A percentile compares a stretch with the other conserved stretches of the same genome.
Evolutionary conservation across 2,888 invertebrate species (phyloP).

Genomic region (Sinhomidia bicolor): DNA sequence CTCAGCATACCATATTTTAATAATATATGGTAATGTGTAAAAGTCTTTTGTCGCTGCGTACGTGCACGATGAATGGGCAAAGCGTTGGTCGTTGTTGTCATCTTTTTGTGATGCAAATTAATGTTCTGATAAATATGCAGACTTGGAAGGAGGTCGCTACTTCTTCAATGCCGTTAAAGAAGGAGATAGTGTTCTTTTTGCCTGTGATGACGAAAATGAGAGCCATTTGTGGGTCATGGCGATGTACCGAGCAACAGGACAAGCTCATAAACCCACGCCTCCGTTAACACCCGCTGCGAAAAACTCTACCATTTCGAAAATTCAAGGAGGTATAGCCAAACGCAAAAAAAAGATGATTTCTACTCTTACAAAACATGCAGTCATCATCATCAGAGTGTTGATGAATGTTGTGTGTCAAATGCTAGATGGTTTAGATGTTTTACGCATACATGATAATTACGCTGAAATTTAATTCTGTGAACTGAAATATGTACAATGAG

Average conservation of each 20-base stretch:
- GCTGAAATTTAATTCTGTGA: background rate
- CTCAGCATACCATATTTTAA: too few relatives aligned
- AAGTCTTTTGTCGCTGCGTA: too few relatives aligned
- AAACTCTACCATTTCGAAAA: conserved; percentile 92
- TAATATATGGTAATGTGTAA: too few relatives aligned
- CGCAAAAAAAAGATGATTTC: too few relatives aligned
- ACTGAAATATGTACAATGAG: background rate
- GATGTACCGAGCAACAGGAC: conserved; percentile 99
- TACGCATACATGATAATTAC: background rate
- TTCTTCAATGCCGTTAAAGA: conserved; percentile 99
- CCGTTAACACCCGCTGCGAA: conserved; percentile 92
- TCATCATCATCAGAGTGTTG: too few relatives aligned
- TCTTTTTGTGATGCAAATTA: background rate
- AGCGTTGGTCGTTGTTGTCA: background rate
- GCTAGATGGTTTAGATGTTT: background rate
- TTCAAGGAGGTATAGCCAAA: conserved; percentile 90
- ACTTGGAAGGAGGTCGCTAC: conserved; percentile 94
- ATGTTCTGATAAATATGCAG: conserved; percentile 83
- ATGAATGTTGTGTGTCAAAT: background rate
- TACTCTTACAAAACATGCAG: too few relatives aligned
- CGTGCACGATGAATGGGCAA: background rate
- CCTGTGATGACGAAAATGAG: conserved; percentile 98
- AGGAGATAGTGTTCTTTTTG: conserved; percentile 98
- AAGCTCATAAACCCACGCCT: conserved; percentile 99
- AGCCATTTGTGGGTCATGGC: conserved; percentile 99